These are phyloP conservation scores for Drosophila paramelanica DNA, from an alignment of 2,888 invertebrate genomes.

Conservation along the genomic window DNA sequence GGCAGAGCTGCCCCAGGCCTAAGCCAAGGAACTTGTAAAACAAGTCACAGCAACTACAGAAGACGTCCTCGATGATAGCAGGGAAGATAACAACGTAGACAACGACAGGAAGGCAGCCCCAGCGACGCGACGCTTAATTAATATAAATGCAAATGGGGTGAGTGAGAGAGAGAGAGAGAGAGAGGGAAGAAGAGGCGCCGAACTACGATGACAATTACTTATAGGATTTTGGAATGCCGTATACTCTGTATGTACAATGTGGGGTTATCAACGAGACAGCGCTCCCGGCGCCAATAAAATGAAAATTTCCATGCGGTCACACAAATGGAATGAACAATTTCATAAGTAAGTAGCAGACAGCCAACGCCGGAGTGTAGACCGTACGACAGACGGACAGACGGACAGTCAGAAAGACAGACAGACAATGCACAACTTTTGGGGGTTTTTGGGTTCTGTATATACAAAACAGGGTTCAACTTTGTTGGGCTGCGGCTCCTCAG, in stretches of 20 bases:
- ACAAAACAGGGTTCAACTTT: too few relatives aligned
- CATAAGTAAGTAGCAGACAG: constrained; percentile 51
- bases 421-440: constrained; percentile 45
- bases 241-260: constrained; percentile 11
- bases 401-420: background rate
- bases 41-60: constrained; percentile 65
- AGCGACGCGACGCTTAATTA: constrained; percentile 81
- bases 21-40: constrained; percentile 72
- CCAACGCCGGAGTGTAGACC: background rate
- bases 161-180: background rate
- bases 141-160: constrained; percentile 72
- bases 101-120: constrained; percentile 69
- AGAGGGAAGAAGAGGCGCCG: constrained; percentile 35
- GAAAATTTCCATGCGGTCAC: constrained; percentile 75
- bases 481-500: constrained; percentile 22
- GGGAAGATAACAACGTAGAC: constrained; percentile 74
- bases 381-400: constrained; percentile 14
- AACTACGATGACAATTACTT: constrained; percentile 77
- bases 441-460: constrained; percentile 34
- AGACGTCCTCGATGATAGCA: constrained; percentile 73
- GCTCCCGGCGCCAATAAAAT: constrained; percentile 80
- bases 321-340: constrained; percentile 71
- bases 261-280: constrained; percentile 62
- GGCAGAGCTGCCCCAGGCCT: constrained; percentile 36
- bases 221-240: constrained; percentile 76